Conservation (phyloP, 2,888 invertebrate genomes). For the Trichopoda pennipes region DNA sequence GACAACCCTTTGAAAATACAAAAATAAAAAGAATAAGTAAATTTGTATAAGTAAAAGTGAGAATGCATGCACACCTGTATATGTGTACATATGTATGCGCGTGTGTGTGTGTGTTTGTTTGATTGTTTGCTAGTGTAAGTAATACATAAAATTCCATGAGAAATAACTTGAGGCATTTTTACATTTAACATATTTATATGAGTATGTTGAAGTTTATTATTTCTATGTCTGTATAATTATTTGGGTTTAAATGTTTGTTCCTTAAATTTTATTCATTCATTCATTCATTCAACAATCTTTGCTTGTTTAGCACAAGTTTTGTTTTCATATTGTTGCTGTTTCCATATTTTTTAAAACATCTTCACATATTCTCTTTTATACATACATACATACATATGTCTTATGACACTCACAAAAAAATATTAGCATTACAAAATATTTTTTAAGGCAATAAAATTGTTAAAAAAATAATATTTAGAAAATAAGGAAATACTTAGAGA, state of each 20-base stretch:
- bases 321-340: slow-evolving; percentile 24
- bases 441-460: no score
- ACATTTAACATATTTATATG: slow-evolving; percentile 67
- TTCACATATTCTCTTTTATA: neutral
- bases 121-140: neutral
- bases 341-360: neutral
- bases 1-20: slow-evolving; percentile 2
- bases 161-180: slow-evolving; percentile 72
- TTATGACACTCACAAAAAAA: slow-evolving; percentile 19
- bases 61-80: neutral
- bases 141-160: slow-evolving; percentile 72
- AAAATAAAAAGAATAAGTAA: neutral
- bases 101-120: neutral
- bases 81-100: neutral
- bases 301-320: slow-evolving; percentile 5
- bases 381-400: neutral
- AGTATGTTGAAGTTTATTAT: slow-evolving; percentile 27
- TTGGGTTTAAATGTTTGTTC: slow-evolving; percentile 53
- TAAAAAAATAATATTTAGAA: no score
- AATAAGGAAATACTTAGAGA: no score
- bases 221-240: slow-evolving; percentile 36
- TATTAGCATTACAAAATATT: neutral
- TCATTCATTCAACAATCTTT: slow-evolving; percentile 40
- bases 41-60: neutral
- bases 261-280: slow-evolving; percentile 59